These are phyloP conservation scores for Rhingia rostrata DNA, from an alignment of 2,888 invertebrate genomes.

Conservation along the genomic window DNA sequence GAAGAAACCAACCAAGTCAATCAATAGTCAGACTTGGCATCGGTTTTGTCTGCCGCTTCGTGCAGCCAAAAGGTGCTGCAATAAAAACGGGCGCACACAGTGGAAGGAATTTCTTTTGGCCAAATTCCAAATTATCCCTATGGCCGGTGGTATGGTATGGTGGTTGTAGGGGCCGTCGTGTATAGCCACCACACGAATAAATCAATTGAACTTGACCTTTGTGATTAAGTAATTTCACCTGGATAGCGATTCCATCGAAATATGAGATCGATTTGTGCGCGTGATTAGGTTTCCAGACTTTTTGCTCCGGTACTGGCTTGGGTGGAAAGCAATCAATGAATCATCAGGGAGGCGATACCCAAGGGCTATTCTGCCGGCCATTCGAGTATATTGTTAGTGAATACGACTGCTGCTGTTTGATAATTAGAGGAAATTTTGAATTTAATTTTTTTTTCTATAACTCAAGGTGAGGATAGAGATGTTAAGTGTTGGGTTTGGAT, in stretches of 20 bases:
- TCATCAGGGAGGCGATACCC: neutral
- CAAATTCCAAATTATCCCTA: neutral
- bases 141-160: neutral
- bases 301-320: neutral
- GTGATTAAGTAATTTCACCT: slow-evolving; percentile 18
- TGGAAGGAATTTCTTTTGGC: slow-evolving; percentile 7
- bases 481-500: neutral
- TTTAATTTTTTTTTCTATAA: neutral
- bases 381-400: neutral
- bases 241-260: neutral
- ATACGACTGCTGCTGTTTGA: neutral
- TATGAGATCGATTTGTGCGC: slow-evolving; percentile 13
- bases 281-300: slow-evolving; percentile 4
- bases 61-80: neutral
- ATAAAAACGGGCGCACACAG: neutral
- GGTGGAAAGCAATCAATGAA: neutral
- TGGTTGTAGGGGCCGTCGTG: neutral
- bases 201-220: slow-evolving; percentile 29
- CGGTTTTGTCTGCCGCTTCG: neutral
- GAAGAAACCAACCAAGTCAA: neutral
- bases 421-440: neutral
- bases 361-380: neutral
- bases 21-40: neutral
- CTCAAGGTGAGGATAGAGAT: neutral
- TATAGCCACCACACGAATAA: neutral